phyloP scores from a whole-genome alignment of 2,113 vertebrate genomes.

The Catharus bicknelli region DNA sequence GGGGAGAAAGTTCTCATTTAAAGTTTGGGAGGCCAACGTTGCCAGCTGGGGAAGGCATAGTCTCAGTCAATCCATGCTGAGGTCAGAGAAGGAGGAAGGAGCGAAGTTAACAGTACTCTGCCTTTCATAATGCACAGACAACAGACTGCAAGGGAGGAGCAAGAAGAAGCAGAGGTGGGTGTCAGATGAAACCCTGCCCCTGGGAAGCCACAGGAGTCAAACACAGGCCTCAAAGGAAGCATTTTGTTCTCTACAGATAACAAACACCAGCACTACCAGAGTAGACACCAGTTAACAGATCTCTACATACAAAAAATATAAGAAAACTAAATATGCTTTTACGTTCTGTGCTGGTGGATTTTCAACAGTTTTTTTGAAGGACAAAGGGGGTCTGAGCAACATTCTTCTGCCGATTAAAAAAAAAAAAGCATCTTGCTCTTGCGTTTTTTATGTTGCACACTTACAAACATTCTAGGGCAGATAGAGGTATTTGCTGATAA shows the following conservation, averaged over 20 bases:
- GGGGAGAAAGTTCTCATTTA: not conserved
- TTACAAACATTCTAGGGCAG: constrained; percentile 22
- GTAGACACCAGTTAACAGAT: not conserved
- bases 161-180: not conserved
- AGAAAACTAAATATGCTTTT: not conserved
- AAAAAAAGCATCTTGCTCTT: not conserved
- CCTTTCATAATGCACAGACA: constrained; percentile 16
- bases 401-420: constrained; percentile 14
- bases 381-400: not conserved
- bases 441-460: not conserved
- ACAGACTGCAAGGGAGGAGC: not conserved
- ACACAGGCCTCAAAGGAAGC: not conserved
- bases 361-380: not conserved
- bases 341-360: constrained; percentile 7
- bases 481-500: constrained; percentile 37
- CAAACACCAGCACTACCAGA: not conserved
- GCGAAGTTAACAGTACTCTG: constrained; percentile 28
- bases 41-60: constrained; percentile 4
- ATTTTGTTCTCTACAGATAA: not conserved
- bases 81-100: constrained; percentile 43
- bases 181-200: not conserved
- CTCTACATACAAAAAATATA: not conserved
- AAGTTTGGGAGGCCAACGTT: constrained; percentile 15
- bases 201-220: not conserved
- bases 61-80: constrained; percentile 16